Conservation (phyloP, 2,888 invertebrate genomes). For the Eupithecia dodoneata region DNA sequence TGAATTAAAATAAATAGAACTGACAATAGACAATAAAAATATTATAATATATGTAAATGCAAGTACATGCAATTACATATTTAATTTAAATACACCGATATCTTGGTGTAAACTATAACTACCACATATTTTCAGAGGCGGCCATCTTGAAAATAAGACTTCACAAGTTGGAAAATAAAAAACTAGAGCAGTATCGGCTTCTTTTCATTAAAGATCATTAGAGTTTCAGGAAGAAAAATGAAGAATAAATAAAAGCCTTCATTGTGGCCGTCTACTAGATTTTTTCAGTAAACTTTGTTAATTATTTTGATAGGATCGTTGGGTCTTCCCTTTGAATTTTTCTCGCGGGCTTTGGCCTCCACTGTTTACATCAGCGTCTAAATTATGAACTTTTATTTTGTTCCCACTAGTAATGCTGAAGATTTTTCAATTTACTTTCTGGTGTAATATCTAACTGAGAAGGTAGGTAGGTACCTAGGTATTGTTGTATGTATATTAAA, state of each 20-base stretch:
- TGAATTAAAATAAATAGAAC: no score
- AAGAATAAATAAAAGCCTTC: conserved; percentile 68
- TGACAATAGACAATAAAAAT: no score
- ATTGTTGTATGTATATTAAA: neutral
- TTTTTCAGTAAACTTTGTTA: conserved; percentile 44
- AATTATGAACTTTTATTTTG: conserved; percentile 27
- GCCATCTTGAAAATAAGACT: conserved; percentile 62
- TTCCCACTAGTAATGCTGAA: neutral
- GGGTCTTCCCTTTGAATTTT: conserved; percentile 38
- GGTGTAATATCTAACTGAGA: neutral
- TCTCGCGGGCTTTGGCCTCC: conserved; percentile 27
- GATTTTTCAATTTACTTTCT: neutral
- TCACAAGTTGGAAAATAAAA: conserved; percentile 46
- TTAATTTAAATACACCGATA: neutral
- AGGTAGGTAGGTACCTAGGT: no score
- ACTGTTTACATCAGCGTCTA: conserved; percentile 27
- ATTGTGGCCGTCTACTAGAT: conserved; percentile 56
- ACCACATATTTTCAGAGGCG: neutral
- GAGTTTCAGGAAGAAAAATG: conserved; percentile 74
- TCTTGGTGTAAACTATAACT: neutral
- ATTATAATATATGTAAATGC: no score
- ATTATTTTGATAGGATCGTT: conserved; percentile 42
- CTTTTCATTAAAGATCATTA: conserved; percentile 81
- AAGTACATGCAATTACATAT: no score
- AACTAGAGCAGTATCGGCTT: conserved; percentile 62